Percentiles rank a stretch among this genome's conserved stretches.
Evolutionary conservation across 2,888 invertebrate genomes (phyloP).

Genomic region (Nomada ruficornis): DNA sequence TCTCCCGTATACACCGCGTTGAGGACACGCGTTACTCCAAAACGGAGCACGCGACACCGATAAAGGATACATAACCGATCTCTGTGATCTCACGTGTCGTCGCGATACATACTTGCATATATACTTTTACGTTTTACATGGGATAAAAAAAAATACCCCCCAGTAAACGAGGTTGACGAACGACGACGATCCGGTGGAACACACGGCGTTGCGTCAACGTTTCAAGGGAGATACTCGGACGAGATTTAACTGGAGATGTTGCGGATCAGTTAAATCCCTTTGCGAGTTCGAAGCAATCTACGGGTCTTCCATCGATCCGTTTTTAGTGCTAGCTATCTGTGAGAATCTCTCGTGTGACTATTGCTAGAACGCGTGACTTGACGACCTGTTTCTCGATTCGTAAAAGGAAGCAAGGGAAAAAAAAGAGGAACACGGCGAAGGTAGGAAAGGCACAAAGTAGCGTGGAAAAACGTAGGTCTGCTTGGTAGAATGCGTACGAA

Average conservation of each 20-base stretch:
- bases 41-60: background rate
- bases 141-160: background rate
- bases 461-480: constrained; percentile 16
- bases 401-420: background rate
- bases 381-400: background rate
- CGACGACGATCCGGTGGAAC: background rate
- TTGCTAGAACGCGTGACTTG: constrained; percentile 21
- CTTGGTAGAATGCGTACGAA: constrained; percentile 41
- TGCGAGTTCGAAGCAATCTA: constrained; percentile 20
- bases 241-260: constrained; percentile 25
- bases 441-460: background rate
- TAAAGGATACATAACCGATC: background rate
- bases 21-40: background rate
- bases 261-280: constrained; percentile 32
- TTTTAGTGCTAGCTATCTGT: constrained; percentile 15
- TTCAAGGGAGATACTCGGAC: constrained; percentile 1
- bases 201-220: constrained; percentile 9
- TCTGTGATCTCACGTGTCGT: constrained; percentile 37
- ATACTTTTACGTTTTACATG: background rate
- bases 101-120: background rate
- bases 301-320: constrained; percentile 33
- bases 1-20: background rate
- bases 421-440: background rate
- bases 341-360: background rate
- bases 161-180: background rate